phyloP scores from a whole-genome alignment of 2,888 invertebrate genomes.

The Panopea generosa region DNA sequence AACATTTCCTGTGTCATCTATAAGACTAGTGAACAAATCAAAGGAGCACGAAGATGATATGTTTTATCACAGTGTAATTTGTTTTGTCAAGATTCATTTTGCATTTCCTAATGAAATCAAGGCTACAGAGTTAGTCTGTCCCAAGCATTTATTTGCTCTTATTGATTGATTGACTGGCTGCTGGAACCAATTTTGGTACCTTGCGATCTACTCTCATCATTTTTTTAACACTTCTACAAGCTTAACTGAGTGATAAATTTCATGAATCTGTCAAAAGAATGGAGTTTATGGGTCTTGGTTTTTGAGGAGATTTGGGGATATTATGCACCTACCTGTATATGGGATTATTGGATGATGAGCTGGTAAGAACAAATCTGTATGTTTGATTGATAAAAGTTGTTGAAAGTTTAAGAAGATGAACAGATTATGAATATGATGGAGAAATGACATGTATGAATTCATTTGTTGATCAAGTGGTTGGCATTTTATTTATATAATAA shows the following conservation, averaged over 20 bases:
- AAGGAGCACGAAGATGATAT: no score
- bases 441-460: no score
- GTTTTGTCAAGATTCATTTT: constrained; percentile 27
- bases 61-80: constrained; percentile 1
- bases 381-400: no score
- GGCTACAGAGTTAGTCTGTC: constrained; percentile 25
- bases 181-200: constrained; percentile 47
- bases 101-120: constrained; percentile 17
- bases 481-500: no score
- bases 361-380: no score
- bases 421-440: no score
- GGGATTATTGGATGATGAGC: no score
- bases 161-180: constrained; percentile 57
- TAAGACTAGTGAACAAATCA: no score
- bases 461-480: no score
- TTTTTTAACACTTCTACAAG: constrained; percentile 32
- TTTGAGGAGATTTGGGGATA: neutral
- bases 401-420: no score
- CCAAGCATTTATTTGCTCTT: constrained; percentile 51
- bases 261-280: constrained; percentile 35
- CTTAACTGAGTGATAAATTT: constrained; percentile 39
- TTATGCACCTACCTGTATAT: no score
- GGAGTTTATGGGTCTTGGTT: constrained; percentile 36
- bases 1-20: no score
- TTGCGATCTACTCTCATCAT: constrained; percentile 23